Evolutionary conservation across 2,113 vertebrate species (phyloP).

Genomic region (Oncorhynchus clarkii): DNA sequence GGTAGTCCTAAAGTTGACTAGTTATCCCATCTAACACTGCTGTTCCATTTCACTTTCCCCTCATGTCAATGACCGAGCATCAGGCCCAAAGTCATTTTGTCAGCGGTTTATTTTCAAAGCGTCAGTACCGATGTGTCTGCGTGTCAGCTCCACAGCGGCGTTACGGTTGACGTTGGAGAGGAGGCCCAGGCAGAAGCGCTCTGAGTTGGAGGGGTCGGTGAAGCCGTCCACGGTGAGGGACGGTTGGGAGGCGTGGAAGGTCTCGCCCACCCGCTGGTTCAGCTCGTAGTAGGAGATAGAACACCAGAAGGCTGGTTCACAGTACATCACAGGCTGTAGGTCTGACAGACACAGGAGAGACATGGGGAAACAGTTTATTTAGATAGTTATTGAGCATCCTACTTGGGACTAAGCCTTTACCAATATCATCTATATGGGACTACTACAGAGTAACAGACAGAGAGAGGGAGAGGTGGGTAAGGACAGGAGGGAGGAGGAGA

Average conservation of each 20-base stretch:
- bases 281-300: conserved; percentile 98
- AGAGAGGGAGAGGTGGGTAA: no score
- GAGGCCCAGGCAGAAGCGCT: conserved; percentile 96
- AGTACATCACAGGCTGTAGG: conserved; percentile 97
- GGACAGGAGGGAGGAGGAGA: no score
- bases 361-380: neutral
- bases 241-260: conserved; percentile 96
- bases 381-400: neutral
- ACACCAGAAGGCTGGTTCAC: conserved; percentile 98
- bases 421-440: no score
- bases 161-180: conserved; percentile 97
- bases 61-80: no score
- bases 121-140: conserved; percentile 89
- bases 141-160: conserved; percentile 89
- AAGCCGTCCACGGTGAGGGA: conserved; percentile 98
- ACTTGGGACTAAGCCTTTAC: no score
- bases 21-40: no score
- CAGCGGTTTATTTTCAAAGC: neutral
- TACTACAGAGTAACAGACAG: no score
- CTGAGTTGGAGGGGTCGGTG: conserved; percentile 96
- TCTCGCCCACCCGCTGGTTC: conserved; percentile 98
- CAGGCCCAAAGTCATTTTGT: no score
- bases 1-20: no score
- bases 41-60: no score
- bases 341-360: conserved; percentile 70